Evolutionary conservation across 2,113 vertebrate genomes (phyloP), one percentile per base, ranked within the genome.

Genomic region (Climacteris rufus): DNA sequence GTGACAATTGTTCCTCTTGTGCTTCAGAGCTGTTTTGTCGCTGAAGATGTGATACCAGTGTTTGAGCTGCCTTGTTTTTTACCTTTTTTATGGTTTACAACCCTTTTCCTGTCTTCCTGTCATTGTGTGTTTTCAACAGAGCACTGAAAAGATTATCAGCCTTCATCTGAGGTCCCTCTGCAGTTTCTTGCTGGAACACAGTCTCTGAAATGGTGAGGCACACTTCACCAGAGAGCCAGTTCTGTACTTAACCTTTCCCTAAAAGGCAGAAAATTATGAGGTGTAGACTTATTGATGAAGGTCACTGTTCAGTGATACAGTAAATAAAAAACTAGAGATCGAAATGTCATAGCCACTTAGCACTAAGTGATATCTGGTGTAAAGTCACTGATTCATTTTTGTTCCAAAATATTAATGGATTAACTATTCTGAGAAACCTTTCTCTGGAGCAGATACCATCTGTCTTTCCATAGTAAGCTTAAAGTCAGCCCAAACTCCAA

Each of bases 361-460:
- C 42, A 86, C 50, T 45, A 39, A 53, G 37, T 72, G 39, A 17
- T 92, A 44, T 68, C 66, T 87, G 35, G 4, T 90, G 33, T 82
- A 84, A 94, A 88, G 65, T 85, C 78, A 72, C 61, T 56, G 53
- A 40, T 91, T 61, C n/a, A 40, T 93, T 91, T 94, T 61, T 88
- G 12, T 90, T 90, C 31, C 35, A 72, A 83, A 92, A 85, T 85
- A 78, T 65, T 83, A 91, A 90, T 71, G 53, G 44, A 75, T 91
- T 84, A 88, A 90, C 82, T 94, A 49, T 85, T 97, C 70, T 90
- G 63, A 88, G 78, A 90, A 95, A 61, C 66, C 7, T 89, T 89
- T 79, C 24, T 45, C 31, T 76, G 81, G 61, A 76, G 88, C 75
- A 80, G 57, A 76, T 65, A 68, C 95, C 95, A 95, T 95, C 90